Evolutionary conservation across 2,888 invertebrate genomes (phyloP), one percentile per base, ranked within the genome.

Genomic region (Phymatocera aterrima): DNA sequence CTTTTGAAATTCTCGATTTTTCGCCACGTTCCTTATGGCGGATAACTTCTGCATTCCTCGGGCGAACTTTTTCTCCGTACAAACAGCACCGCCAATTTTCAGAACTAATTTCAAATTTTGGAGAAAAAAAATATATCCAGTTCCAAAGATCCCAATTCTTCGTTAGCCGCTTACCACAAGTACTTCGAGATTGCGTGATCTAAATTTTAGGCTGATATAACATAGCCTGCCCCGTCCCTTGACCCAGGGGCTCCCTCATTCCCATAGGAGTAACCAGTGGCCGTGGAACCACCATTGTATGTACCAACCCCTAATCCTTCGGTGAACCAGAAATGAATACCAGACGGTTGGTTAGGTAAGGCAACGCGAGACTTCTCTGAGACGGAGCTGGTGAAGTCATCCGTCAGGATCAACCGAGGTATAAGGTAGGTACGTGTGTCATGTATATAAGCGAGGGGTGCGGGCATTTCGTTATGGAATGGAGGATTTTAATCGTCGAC

Each of bases 291-390:
- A 31, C 18, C 10, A 2, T 28, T 28, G 21, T 8, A 40, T 68
- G n/a, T n/a, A n/a, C 24, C 34, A n/a, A 43, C 28, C 34, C 34
- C 46, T 68, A 68, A 68, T 72, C 72, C 48, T 10, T 18, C 18
- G 72, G 48, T 72, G 34, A 72, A 72, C 72, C 72, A 72, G 51
- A 72, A 72, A 72, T 34, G 34, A 72, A 48, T 48, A 31, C 34
- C 31, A 72, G 48, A 48, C 51, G 12, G 51, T 43, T 72, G 68
- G 24, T 68, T 46, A 48, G 31, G 72, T 72, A 48, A 72, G 48
- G 43, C 34, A 48, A 51, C 48, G 24, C 12, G 43, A 12, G 2
- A n/a, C 12, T 24, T 21, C 72, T 10, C 40, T 10, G 57, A 15
- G 10, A 24, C 43, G 46, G 28, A 70, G 51, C 51, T 51, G 12